Evolutionary conservation across 2,888 invertebrate genomes (phyloP), one percentile per base, ranked within the genome.

Genomic region (Caenorhabditis macrosperma): DNA sequence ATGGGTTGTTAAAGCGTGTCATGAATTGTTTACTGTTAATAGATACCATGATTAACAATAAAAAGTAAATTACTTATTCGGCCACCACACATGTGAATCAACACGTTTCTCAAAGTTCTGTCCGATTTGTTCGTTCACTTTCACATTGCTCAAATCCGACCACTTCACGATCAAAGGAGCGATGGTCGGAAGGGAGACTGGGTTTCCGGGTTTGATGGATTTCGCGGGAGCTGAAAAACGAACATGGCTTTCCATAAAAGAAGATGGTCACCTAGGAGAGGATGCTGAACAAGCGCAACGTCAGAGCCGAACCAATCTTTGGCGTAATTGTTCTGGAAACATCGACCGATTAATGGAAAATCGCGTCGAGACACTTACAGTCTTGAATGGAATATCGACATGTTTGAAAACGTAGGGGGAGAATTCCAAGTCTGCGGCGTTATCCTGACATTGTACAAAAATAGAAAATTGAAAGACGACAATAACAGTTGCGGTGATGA

Each of bases 21-120:
- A 20, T 4, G 2, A 20, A 22, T 17, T 46, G 10, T 10, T 41
- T 20, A 20, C 33, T 33, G 33, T 46, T 46, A 4, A n/a, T 41
- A 10, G 41, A 6, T 41, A 3, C 15, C 41, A n/a, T 41, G 10
- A 12, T 24, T 50, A 24, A 50, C 24, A 17, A 9, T 24, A 41
- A 44, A 17, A 17, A 48, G 38, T 6, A 55, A 12, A 26, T 74
- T 57, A 69, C 41, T 82, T 82, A 55, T 86, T 86, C 30, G 87
- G 87, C 87, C 87, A 87, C 87, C 87, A 87, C 22, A 87, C 86
- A 71, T 88, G 87, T 9, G 82, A 72, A 69, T 88, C 88, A 22
- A 88, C 83, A 33, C 88, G 76, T 67, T 87, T 87, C 64, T 88
- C 88, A 61, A 87, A 87, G 69, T 88, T 87, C 82, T 82, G 84